Percentiles rank a stretch among this genome's conserved stretches.
Conservation (phyloP, 2,888 invertebrate genomes). For the Silvanus unidentatus region DNA sequence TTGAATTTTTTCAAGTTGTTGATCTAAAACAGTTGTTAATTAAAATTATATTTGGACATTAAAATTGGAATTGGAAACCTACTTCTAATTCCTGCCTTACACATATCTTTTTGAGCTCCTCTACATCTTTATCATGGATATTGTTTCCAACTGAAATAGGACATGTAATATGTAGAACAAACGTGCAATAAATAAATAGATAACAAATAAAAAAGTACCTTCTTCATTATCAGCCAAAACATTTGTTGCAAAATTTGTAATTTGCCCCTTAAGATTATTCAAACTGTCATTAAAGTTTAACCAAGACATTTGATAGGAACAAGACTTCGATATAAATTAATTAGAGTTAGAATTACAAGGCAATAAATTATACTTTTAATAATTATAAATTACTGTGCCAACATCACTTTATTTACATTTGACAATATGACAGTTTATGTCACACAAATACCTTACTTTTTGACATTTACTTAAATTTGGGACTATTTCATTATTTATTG, state of each 20-base stretch:
- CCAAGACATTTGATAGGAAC: constrained; percentile 56
- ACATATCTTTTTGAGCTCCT: constrained; percentile 54
- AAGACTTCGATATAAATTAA: neutral
- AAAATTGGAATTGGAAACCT: neutral
- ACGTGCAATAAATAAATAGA: neutral
- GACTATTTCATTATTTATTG: too few relatives aligned
- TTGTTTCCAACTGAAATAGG: neutral
- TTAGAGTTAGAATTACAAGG: neutral
- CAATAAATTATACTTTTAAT: neutral
- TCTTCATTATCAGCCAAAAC: constrained; percentile 73
- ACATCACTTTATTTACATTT: neutral
- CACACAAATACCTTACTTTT: too few relatives aligned
- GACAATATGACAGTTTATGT: neutral
- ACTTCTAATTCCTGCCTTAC: constrained; percentile 59
- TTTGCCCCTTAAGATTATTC: constrained; percentile 76
- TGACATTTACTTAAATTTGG: too few relatives aligned
- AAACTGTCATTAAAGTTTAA: constrained; percentile 60
- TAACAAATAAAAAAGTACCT: constrained; percentile 40
- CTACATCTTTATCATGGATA: constrained; percentile 37
- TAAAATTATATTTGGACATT: neutral
- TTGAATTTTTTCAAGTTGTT: too few relatives aligned
- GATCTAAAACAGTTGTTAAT: too few relatives aligned
- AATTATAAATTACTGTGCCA: too few relatives aligned
- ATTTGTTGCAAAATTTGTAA: constrained; percentile 82
- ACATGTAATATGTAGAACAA: neutral